A percentile compares a stretch with the other conserved stretches of the same genome.
phyloP scores from a whole-genome alignment of 2,113 vertebrate species.

The Lipophrys pholis region DNA sequence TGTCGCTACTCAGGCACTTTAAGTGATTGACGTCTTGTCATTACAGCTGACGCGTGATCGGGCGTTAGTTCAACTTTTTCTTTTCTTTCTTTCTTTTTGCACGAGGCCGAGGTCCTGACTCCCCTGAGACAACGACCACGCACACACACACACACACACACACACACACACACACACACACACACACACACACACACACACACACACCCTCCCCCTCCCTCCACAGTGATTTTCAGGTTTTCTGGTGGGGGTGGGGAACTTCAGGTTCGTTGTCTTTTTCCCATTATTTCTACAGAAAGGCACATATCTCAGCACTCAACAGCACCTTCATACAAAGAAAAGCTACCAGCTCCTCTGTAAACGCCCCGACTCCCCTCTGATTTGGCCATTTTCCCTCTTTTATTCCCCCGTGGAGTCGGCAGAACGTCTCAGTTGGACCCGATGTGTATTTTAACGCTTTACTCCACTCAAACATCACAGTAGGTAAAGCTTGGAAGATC shows the following conservation, averaged over 20 bases:
- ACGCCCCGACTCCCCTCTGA: not conserved
- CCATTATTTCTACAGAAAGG: constrained; percentile 25
- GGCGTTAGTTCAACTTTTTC: constrained; percentile 56
- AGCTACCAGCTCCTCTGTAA: constrained; percentile 9
- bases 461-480: too few species aligned
- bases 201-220: not conserved
- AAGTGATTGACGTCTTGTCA: constrained; percentile 68
- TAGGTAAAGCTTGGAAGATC: too few species aligned
- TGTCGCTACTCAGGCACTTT: constrained; percentile 84
- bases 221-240: not conserved
- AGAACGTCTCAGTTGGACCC: too few species aligned
- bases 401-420: too few species aligned
- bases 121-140: not conserved
- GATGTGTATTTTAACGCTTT: too few species aligned
- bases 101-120: constrained; percentile 54
- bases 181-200: not conserved
- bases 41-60: constrained; percentile 49
- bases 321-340: constrained; percentile 13
- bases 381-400: constrained; percentile 20
- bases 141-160: too few species aligned
- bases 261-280: too few species aligned
- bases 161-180: not conserved
- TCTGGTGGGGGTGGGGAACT: not conserved
- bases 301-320: constrained; percentile 48
- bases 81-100: constrained; percentile 53